A percentile compares a stretch with the other conserved stretches of the same genome.
Evolutionary conservation across 2,797 vertebrate species (phyloP).

Genomic region (Crocodylus rhombifer): DNA sequence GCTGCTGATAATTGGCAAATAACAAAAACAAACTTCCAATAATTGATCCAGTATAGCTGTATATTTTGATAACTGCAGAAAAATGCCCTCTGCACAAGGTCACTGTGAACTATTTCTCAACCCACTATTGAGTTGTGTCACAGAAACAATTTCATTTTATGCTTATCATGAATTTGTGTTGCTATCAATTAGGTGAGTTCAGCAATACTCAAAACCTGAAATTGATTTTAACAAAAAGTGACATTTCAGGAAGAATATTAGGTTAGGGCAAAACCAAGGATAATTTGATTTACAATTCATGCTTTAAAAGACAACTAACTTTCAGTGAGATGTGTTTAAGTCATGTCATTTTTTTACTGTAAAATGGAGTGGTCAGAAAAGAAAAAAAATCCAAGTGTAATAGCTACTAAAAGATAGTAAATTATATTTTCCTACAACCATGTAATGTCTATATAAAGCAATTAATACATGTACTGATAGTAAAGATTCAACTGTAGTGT

Average conservation of each 20-base stretch:
- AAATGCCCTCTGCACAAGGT: neutral
- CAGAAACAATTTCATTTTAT: constrained; percentile 67
- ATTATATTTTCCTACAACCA: constrained; percentile 53
- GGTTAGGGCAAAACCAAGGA: constrained; percentile 62
- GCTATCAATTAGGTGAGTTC: constrained; percentile 71
- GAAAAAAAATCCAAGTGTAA: constrained; percentile 30
- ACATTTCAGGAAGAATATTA: constrained; percentile 71
- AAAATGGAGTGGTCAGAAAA: constrained; percentile 58
- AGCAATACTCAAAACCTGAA: constrained; percentile 70
- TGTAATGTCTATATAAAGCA: constrained; percentile 69
- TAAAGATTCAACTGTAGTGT: constrained; percentile 70
- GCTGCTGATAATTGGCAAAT: neutral
- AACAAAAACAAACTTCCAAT: constrained; percentile 74
- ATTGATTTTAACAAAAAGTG: constrained; percentile 78
- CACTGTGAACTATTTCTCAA: constrained; percentile 45
- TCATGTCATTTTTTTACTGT: constrained; percentile 58
- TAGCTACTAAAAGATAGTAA: constrained; percentile 56
- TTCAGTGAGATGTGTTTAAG: constrained; percentile 62
- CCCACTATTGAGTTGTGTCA: constrained; percentile 44
- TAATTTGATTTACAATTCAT: constrained; percentile 74
- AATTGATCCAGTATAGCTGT: constrained; percentile 66
- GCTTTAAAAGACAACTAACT: constrained; percentile 73
- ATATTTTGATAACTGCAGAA: constrained; percentile 76
- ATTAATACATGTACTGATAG: constrained; percentile 59
- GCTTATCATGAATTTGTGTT: constrained; percentile 64